Conservation (phyloP, 2,797 vertebrate genomes). For the Gallinago stenura region DNA sequence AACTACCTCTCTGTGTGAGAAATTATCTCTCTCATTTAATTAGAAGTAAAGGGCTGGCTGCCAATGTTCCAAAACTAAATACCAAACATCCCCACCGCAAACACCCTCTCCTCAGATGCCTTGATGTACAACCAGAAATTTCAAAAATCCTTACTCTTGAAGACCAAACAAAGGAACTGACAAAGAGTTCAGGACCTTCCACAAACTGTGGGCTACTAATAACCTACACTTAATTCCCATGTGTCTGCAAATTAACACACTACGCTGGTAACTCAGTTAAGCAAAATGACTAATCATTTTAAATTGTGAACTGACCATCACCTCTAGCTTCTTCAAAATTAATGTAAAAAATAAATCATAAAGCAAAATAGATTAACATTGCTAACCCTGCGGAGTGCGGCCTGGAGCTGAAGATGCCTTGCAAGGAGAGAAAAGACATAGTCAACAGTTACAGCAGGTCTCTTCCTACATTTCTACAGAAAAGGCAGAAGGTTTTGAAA, state of each 20-base stretch:
- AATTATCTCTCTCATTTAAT: conserved; percentile 24
- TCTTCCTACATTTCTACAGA: not conserved
- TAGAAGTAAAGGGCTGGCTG: conserved; percentile 15
- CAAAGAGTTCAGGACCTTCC: not conserved
- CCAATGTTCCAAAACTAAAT: not conserved
- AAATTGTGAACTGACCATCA: not conserved
- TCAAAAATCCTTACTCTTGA: not conserved
- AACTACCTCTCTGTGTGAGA: not conserved
- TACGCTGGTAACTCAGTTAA: not conserved
- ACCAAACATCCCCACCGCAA: not conserved
- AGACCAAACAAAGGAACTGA: not conserved
- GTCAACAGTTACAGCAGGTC: not conserved
- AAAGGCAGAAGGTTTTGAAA: not conserved
- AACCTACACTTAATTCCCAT: not conserved
- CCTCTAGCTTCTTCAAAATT: not conserved
- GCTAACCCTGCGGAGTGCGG: no score
- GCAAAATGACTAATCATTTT: not conserved
- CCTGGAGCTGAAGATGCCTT: not conserved
- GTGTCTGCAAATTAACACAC: not conserved
- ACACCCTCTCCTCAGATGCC: not conserved
- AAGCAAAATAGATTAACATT: not conserved
- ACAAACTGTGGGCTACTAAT: not conserved
- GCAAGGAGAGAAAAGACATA: not conserved
- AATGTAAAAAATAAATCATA: not conserved
- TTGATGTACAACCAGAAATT: not conserved